Evolutionary conservation across 2,113 vertebrate species (phyloP).

Genomic region (Daboia siamensis): DNA sequence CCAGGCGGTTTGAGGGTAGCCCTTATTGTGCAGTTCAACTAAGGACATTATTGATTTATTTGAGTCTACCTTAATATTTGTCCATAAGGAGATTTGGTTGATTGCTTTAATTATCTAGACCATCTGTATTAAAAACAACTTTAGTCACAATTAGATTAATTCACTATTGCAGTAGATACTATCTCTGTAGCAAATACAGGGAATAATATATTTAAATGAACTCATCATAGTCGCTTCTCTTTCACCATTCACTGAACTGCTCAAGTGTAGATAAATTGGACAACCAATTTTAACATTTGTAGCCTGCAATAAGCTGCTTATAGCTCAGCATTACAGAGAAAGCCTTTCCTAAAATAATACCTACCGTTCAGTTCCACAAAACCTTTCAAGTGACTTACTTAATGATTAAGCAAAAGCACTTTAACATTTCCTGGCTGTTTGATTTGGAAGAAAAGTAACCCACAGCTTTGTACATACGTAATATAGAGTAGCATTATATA

Average conservation of each 20-base stretch:
- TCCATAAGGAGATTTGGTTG: background rate
- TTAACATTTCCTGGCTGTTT: conserved; percentile 26
- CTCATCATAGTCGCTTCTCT: background rate
- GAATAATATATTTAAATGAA: fast-evolving
- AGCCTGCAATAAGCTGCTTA: conserved; percentile 1
- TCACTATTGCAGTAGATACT: background rate
- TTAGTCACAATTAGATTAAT: background rate
- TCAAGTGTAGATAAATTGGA: conserved; percentile 42
- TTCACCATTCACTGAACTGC: conserved; percentile 48
- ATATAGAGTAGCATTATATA: background rate
- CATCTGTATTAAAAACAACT: background rate
- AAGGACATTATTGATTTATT: background rate
- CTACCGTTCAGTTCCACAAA: conserved; percentile 65
- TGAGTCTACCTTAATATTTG: background rate
- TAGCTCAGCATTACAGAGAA: background rate
- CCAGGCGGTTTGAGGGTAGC: background rate
- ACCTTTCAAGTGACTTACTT: conserved; percentile 3
- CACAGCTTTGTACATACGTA: fast-evolving
- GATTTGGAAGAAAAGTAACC: background rate
- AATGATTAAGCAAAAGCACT: conserved; percentile 51
- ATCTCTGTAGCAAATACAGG: fast-evolving
- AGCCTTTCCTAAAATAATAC: conserved; percentile 31
- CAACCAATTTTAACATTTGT: conserved; percentile 8
- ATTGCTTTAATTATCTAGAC: background rate
- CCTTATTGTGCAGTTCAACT: background rate